phyloP scores from a whole-genome alignment of 2,888 invertebrate genomes.

The Margaritifera margaritifera region DNA sequence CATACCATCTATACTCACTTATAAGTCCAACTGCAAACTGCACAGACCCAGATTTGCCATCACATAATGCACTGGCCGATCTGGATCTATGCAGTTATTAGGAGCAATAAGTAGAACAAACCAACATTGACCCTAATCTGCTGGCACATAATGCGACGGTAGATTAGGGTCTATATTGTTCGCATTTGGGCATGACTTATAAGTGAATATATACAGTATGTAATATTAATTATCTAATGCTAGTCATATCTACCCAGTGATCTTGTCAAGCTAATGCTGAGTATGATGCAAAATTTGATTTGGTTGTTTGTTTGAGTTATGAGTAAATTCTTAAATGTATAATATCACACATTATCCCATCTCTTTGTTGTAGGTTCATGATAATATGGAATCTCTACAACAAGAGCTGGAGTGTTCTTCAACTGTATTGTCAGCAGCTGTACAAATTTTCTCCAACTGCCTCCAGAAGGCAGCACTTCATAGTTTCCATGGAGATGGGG shows the following conservation, averaged over 20 bases:
- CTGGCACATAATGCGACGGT: no score
- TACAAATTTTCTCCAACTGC: conserved; percentile 10
- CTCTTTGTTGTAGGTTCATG: conserved; percentile 29
- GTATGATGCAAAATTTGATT: not conserved
- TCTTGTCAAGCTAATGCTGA: not conserved
- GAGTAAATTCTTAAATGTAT: not conserved
- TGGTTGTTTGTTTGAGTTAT: not conserved
- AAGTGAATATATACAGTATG: not conserved
- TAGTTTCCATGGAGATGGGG: conserved; percentile 3
- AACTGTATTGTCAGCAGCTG: conserved; percentile 11
- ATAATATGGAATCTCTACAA: conserved; percentile 21
- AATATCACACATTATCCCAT: not conserved
- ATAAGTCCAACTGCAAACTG: no score
- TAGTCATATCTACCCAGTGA: not conserved
- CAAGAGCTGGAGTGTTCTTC: conserved; percentile 31
- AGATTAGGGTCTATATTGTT: no score
- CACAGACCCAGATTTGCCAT: no score
- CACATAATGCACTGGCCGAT: no score
- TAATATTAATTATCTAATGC: not conserved
- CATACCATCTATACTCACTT: no score
- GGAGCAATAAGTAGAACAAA: no score
- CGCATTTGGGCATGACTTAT: not conserved
- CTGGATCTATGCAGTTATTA: no score
- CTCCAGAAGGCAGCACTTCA: conserved; percentile 9
- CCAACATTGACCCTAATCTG: no score